These are phyloP conservation scores for Malurus alboscapulatus DNA, from an alignment of 2,113 vertebrate genomes.

Conservation along the genomic window DNA sequence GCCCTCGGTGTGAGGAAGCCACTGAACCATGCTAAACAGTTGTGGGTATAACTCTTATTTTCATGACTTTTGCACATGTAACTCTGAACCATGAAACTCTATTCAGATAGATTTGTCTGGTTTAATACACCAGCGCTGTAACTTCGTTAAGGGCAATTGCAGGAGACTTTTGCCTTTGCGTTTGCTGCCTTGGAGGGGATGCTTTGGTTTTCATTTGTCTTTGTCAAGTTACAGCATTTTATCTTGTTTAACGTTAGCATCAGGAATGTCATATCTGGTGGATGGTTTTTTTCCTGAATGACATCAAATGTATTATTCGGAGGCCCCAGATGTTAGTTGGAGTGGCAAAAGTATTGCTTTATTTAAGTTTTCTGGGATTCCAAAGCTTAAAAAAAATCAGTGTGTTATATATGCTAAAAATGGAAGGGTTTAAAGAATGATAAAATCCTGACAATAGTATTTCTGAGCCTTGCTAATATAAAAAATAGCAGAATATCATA, in stretches of 20 bases:
- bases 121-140: neutral
- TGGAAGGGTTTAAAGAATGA: neutral
- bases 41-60: slow-evolving; percentile 21
- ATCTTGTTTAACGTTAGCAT: neutral
- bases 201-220: neutral
- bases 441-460: neutral
- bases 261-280: neutral
- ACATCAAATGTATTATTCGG: neutral
- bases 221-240: neutral
- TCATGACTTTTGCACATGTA: neutral
- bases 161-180: neutral
- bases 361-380: neutral
- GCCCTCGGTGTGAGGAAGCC: neutral
- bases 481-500: neutral
- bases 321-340: neutral
- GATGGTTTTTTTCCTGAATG: neutral
- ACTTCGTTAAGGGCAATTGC: neutral
- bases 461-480: neutral
- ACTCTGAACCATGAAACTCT: slow-evolving; percentile 12
- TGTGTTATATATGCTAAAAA: neutral
- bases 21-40: neutral
- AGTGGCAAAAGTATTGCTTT: neutral
- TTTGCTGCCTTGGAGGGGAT: neutral
- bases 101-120: slow-evolving; percentile 1
- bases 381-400: neutral